Percentiles rank a stretch among this genome's conserved stretches.
Evolutionary conservation across 2,888 invertebrate species (phyloP).

Genomic region (Dynastes grantii): DNA sequence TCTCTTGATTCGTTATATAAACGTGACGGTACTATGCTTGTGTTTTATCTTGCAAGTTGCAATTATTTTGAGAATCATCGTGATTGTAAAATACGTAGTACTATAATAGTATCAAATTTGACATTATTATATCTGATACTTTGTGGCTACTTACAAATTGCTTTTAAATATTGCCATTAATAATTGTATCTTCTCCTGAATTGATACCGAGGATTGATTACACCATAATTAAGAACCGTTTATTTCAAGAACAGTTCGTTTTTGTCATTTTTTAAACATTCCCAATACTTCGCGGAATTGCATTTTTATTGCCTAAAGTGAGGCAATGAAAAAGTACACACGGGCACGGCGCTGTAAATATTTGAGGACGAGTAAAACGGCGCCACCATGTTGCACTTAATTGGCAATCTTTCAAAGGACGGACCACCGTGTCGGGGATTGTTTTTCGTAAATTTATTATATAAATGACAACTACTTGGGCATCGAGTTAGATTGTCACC

Average conservation of each 20-base stretch:
- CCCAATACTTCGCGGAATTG: conserved; percentile 27
- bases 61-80: too few relatives aligned
- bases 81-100: too few relatives aligned
- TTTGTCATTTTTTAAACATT: conserved; percentile 21
- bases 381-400: conserved; percentile 53
- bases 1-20: too few relatives aligned
- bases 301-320: conserved; percentile 36
- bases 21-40: too few relatives aligned
- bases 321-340: conserved; percentile 42
- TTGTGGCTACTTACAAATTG: too few relatives aligned
- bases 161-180: too few relatives aligned
- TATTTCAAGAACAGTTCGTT: conserved; percentile 12
- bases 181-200: too few relatives aligned
- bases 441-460: conserved; percentile 51
- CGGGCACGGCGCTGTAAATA: conserved; percentile 42
- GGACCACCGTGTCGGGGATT: conserved; percentile 51
- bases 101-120: too few relatives aligned
- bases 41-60: too few relatives aligned
- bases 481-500: conserved; percentile 45
- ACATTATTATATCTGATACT: too few relatives aligned
- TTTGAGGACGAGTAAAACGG: conserved; percentile 49
- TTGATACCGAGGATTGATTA: neutral
- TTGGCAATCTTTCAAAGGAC: conserved; percentile 51
- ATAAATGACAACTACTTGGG: conserved; percentile 48
- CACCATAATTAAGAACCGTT: conserved; percentile 15